Evolutionary conservation across 2,888 invertebrate species (phyloP).

Genomic region (Plagodis pulveraria): DNA sequence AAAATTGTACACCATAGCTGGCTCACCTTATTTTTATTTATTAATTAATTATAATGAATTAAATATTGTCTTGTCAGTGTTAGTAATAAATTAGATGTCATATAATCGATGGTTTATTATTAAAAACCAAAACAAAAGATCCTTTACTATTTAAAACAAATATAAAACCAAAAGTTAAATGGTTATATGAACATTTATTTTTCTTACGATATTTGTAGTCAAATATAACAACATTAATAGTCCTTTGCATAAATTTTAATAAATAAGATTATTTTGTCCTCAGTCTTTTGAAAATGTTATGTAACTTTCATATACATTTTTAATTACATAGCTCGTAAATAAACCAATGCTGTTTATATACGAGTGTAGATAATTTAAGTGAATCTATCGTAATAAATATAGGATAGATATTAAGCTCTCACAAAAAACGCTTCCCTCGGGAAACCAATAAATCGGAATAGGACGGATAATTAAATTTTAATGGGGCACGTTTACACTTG

Average conservation of each 20-base stretch:
- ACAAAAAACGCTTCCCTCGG: conserved; percentile 49
- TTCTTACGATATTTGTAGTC: too few species aligned
- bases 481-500: conserved; percentile 60
- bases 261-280: too few species aligned
- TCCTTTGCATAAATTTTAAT: too few species aligned
- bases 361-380: conserved; percentile 11
- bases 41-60: not conserved
- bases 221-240: too few species aligned
- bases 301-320: not conserved
- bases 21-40: not conserved
- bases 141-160: too few species aligned
- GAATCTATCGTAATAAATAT: conserved; percentile 17
- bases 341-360: not conserved
- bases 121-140: too few species aligned
- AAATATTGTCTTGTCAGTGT: not conserved
- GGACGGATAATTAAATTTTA: conserved; percentile 70
- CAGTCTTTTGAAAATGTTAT: not conserved
- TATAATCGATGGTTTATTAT: too few species aligned
- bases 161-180: too few species aligned
- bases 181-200: too few species aligned
- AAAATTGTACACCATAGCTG: not conserved
- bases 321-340: conserved; percentile 6
- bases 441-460: conserved; percentile 71
- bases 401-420: conserved; percentile 23
- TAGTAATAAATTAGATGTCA: not conserved